Evolutionary conservation across 2,113 vertebrate genomes (phyloP).

Genomic region (Zootoca vivipara): DNA sequence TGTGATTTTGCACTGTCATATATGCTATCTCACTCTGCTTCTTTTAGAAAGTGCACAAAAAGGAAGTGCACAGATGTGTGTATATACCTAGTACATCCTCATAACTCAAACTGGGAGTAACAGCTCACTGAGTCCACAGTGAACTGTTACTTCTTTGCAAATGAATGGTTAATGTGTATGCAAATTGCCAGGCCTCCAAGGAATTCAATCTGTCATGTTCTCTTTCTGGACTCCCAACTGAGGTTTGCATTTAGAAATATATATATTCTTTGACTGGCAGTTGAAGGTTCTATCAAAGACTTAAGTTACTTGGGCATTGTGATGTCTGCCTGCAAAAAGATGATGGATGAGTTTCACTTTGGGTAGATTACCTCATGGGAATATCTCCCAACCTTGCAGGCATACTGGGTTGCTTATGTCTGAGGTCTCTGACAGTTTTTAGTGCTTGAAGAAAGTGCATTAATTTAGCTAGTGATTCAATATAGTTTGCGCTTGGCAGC

Average conservation of each 20-base stretch:
- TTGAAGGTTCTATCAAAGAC: neutral
- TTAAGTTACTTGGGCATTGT: neutral
- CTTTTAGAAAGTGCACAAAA: neutral
- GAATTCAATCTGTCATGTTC: neutral
- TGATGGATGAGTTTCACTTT: neutral
- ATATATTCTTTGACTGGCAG: accelerated
- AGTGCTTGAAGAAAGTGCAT: neutral
- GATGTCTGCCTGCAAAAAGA: accelerated
- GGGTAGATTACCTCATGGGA: accelerated
- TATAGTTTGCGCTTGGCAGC: neutral
- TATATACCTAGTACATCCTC: neutral
- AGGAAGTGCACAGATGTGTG: neutral
- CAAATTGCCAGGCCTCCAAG: too few species aligned
- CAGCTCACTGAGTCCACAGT: neutral
- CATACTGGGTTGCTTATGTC: neutral
- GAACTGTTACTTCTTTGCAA: neutral
- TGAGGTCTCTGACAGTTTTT: accelerated
- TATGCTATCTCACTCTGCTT: neutral
- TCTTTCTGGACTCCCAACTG: accelerated
- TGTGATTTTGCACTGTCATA: accelerated
- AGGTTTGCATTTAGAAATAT: neutral
- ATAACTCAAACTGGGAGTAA: neutral
- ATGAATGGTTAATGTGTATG: neutral
- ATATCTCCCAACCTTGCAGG: accelerated
- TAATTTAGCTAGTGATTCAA: neutral